Percentiles rank a stretch among this genome's conserved stretches.
phyloP scores from a whole-genome alignment of 2,888 invertebrate species.

The Coelinius sp. region DNA sequence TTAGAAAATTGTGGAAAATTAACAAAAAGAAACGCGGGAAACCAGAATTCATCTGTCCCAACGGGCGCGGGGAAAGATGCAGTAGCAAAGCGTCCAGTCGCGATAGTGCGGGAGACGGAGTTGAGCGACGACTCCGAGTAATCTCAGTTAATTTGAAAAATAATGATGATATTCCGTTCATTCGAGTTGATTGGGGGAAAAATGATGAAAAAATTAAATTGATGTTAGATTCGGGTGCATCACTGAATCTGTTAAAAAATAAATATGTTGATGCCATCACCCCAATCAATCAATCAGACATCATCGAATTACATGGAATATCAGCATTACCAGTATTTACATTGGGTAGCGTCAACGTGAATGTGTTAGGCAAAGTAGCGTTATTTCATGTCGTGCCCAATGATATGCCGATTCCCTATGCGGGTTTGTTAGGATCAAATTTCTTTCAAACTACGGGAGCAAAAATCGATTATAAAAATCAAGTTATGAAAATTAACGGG shows the following conservation, averaged over 20 bases:
- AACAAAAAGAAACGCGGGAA: background rate
- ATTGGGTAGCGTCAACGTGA: background rate
- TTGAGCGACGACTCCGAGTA: background rate
- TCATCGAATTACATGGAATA: slow-evolving; percentile 5
- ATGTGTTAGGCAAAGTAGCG: background rate
- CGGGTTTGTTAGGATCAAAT: background rate
- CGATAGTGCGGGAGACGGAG: background rate
- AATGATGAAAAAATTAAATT: background rate
- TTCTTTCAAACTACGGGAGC: background rate
- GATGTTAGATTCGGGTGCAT: slow-evolving; percentile 6
- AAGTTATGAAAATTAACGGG: background rate
- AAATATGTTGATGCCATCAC: background rate
- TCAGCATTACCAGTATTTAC: background rate
- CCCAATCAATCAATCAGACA: background rate
- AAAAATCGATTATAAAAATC: background rate
- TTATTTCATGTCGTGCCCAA: background rate
- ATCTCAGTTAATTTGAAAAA: background rate
- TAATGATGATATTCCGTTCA: slow-evolving; percentile 9
- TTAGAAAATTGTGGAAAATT: background rate
- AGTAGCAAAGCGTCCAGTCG: background rate
- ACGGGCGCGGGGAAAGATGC: background rate
- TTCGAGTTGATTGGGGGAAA: background rate
- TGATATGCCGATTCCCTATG: background rate
- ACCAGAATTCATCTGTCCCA: background rate
- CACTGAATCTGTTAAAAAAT: background rate